Conservation (phyloP, 2,888 invertebrate genomes). For the Corythucha ciliata region DNA sequence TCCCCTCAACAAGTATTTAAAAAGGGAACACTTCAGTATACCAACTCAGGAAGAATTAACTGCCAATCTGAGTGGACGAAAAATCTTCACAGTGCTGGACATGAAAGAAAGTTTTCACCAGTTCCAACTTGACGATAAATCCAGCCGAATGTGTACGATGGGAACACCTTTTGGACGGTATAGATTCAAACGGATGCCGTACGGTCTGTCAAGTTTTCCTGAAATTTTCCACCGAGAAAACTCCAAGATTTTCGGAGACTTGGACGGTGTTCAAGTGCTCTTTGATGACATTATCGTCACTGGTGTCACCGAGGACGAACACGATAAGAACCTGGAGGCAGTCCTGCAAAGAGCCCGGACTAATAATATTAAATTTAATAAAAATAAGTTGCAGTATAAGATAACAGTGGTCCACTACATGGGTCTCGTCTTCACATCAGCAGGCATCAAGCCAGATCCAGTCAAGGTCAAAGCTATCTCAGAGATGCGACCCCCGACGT, state of each 20-base stretch:
- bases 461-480: neutral
- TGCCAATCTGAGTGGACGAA: constrained; percentile 11
- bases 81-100: constrained; percentile 16
- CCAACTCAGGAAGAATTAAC: constrained; percentile 21
- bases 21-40: constrained; percentile 16
- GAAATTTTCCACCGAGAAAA: constrained; percentile 25
- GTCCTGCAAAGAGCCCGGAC: constrained; percentile 6
- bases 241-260: constrained; percentile 21
- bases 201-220: constrained; percentile 21
- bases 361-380: constrained; percentile 14
- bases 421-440: constrained; percentile 7
- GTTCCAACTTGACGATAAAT: constrained; percentile 16
- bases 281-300: constrained; percentile 26
- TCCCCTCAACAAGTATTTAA: constrained; percentile 17
- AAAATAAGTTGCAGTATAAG: constrained; percentile 14
- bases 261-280: constrained; percentile 20
- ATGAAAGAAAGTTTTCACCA: constrained; percentile 19
- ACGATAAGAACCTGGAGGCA: constrained; percentile 20
- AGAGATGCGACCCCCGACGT: neutral
- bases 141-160: constrained; percentile 19
- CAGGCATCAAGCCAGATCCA: neutral
- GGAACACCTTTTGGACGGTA: constrained; percentile 24
- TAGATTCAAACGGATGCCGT: constrained; percentile 20
- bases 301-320: constrained; percentile 22
- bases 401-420: neutral